Conservation (phyloP, 64 coral and sea anemone genomes). For the Acropora yongei region DNA sequence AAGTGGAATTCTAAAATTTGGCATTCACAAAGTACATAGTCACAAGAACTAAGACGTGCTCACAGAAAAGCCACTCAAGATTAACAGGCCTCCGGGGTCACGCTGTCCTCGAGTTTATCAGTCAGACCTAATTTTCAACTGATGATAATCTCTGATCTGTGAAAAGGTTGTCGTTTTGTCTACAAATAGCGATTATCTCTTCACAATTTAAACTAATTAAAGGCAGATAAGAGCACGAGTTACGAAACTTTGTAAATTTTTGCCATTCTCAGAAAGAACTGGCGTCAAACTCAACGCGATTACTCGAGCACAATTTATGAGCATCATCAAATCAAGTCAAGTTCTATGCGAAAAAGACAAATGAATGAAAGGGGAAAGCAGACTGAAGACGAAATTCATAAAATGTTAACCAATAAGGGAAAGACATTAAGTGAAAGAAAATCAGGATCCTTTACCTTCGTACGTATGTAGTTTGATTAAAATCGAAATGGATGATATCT, state of each 20-base stretch:
- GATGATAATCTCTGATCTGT: background rate
- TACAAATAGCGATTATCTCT: background rate
- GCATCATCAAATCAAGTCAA: background rate
- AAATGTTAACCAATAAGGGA: background rate
- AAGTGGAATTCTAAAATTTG: no score
- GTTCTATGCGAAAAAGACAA: background rate
- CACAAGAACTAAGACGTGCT: background rate
- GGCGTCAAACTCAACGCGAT: background rate
- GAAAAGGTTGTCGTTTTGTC: background rate
- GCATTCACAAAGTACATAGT: background rate
- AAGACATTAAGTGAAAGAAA: background rate
- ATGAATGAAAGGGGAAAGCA: background rate
- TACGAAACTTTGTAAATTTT: background rate
- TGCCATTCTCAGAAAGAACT: background rate
- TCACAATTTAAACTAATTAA: background rate
- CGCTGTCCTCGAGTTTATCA: background rate
- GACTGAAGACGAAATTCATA: background rate
- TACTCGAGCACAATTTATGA: background rate
- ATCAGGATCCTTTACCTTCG: background rate
- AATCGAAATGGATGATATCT: no score
- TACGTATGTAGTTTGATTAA: background rate
- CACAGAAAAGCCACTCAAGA: background rate
- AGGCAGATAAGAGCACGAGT: background rate
- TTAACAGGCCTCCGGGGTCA: background rate
- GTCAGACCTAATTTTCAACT: background rate